Conservation (phyloP, 2,888 invertebrate genomes). For the Molanna angustata region DNA sequence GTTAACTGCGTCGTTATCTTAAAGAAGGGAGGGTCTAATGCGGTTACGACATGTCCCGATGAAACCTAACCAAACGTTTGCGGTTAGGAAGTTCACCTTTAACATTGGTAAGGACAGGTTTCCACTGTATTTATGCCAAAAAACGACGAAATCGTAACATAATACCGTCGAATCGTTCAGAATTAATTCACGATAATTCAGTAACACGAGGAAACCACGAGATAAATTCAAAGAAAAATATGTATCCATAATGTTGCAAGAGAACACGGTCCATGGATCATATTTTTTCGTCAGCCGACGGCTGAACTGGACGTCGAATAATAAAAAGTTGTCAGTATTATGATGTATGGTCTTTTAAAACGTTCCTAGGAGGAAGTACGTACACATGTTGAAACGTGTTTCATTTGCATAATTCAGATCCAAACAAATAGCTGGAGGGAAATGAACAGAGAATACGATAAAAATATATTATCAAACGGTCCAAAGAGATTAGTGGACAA, state of each 20-base stretch:
- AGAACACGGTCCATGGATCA: no score
- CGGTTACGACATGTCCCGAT: constrained; percentile 11
- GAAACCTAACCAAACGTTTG: constrained; percentile 12
- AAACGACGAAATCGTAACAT: not conserved
- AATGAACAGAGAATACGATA: constrained; percentile 4
- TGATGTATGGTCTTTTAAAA: no score
- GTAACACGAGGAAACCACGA: not conserved
- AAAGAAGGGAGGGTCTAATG: not conserved
- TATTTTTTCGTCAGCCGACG: no score
- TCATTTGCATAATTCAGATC: constrained; percentile 13
- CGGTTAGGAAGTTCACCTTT: constrained; percentile 15
- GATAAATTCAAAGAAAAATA: constrained; percentile 4
- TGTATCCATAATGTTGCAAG: no score
- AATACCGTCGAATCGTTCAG: not conserved
- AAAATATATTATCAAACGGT: constrained; percentile 11
- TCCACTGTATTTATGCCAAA: not conserved
- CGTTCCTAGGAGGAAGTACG: not conserved
- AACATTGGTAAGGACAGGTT: no score
- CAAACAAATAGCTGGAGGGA: constrained; percentile 12
- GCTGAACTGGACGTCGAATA: no score
- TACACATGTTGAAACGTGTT: constrained; percentile 9
- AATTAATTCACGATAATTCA: not conserved
- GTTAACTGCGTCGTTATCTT: not conserved
- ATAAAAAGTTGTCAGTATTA: no score
- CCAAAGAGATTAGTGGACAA: constrained; percentile 12